A percentile compares a stretch with the other conserved stretches of the same genome.
Evolutionary conservation across 2,888 invertebrate genomes (phyloP).

Genomic region (Phlogophora meticulosa): DNA sequence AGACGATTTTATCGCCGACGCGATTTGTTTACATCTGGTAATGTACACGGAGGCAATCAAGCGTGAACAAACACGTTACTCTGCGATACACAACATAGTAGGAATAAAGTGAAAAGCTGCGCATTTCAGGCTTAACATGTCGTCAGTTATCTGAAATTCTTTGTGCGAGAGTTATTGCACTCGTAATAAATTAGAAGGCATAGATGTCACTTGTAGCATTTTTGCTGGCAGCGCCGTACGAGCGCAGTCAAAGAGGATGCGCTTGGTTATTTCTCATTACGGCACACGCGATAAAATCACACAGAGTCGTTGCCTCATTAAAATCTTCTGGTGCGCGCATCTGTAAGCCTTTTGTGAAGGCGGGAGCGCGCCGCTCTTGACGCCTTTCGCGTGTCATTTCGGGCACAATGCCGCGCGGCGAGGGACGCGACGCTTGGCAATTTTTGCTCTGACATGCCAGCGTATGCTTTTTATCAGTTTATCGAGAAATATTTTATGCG

Average conservation of each 20-base stretch:
- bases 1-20: conserved; percentile 71
- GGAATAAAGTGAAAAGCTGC: conserved; percentile 22
- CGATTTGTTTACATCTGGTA: conserved; percentile 60
- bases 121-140: conserved; percentile 40
- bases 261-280: conserved; percentile 91
- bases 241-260: conserved; percentile 88
- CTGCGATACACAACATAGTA: not conserved
- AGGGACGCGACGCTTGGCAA: conserved; percentile 80
- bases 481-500: conserved; percentile 80
- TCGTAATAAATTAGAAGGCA: conserved; percentile 69
- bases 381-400: conserved; percentile 91
- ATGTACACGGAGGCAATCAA: conserved; percentile 48
- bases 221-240: conserved; percentile 79
- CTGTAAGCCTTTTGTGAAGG: conserved; percentile 90
- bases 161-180: conserved; percentile 46
- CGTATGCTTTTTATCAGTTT: conserved; percentile 83
- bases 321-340: conserved; percentile 91
- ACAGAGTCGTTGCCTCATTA: conserved; percentile 91
- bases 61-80: conserved; percentile 22
- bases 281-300: conserved; percentile 90
- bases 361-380: conserved; percentile 85
- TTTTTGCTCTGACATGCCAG: conserved; percentile 83
- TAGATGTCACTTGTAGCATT: conserved; percentile 80
- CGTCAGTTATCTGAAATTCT: conserved; percentile 42
- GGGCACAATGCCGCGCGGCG: conserved; percentile 86